Base-by-base conservation (phyloP, 2,888 invertebrate species). In the Eristalis arbustorum region DNA sequence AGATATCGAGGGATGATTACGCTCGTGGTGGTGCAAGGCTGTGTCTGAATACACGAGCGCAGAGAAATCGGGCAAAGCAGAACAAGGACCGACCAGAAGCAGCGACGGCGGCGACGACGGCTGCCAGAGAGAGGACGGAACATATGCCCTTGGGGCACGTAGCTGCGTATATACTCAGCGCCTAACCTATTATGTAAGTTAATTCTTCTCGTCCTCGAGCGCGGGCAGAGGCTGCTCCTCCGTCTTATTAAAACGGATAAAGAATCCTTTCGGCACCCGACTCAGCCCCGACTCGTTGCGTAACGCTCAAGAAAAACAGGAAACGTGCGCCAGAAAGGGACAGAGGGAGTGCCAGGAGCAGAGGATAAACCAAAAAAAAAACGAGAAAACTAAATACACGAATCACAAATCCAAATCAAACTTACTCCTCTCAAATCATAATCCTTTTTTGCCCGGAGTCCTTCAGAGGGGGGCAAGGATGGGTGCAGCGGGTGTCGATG, bases 401-500 rank as follows among this genome's bases (percentile, higher is more conserved):
- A 49, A 18, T 49, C 49, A 18, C 49, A 59, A 59, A 59, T 59
- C 56, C 34, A 49, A 64, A 63, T 67, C 25, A 66, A 85, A 82
- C 87, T 87, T 68, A 87, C 87, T 82, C 59, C 57, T 67, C 82
- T 87, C 75, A 87, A 87, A 87, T 87, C 87, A 87, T 87, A 87
- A 87, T 87, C 82, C 82, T 78, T 82, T 75, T 72, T 59, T 56
- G 66, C 66, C 34, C 68, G 49, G 40, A 63, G 71, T 84, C 72
- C 68, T 72, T 81, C 49, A 40, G 64, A 56, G 49, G 66, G n/a
- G 49, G 49, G 49, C 49, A 18, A 49, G 18, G 49, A 18, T 49
- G 49, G 49, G 49, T 49, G 49, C 49, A 18, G 49, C 8, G 49
- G 49, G 31, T 31, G 31, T 31, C 10, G 31, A 31, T 31, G 31